Evolutionary conservation across 23 tunicate genomes (phyloP).

Genomic region (Ascidia mentula): DNA sequence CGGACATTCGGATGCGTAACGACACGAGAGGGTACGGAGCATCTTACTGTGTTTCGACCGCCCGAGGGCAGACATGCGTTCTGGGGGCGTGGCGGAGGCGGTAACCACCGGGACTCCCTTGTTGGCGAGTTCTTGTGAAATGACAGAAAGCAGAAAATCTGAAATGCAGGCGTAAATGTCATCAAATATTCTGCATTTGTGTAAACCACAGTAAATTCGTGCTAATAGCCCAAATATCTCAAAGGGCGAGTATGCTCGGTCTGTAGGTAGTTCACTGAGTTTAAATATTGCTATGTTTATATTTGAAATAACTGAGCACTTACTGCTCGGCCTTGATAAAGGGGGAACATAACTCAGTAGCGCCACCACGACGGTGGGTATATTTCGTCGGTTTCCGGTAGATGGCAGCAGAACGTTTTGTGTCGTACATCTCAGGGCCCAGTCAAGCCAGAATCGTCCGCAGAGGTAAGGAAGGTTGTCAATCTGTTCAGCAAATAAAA

Average conservation of each 20-base stretch:
- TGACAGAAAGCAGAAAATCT: constrained; percentile 26
- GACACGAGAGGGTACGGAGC: constrained; percentile 39
- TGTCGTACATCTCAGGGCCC: constrained; percentile 62
- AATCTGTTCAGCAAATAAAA: constrained; percentile 23
- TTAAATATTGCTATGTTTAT: background rate
- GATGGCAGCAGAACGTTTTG: constrained; percentile 31
- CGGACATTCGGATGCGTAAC: constrained; percentile 20
- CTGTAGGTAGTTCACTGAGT: background rate
- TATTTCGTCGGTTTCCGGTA: constrained; percentile 50
- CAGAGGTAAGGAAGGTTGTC: constrained; percentile 67
- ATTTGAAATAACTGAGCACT: background rate
- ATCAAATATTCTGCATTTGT: too few species aligned
- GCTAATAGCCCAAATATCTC: too few species aligned
- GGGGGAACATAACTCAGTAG: constrained; percentile 52
- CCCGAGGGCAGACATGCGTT: constrained; percentile 9
- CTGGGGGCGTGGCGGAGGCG: constrained; percentile 31
- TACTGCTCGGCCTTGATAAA: constrained; percentile 51
- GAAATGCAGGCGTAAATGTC: too few species aligned
- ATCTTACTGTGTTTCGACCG: constrained; percentile 21
- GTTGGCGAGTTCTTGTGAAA: constrained; percentile 12
- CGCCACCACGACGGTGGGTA: constrained; percentile 64
- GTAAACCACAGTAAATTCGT: too few species aligned
- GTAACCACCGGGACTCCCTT: constrained; percentile 27
- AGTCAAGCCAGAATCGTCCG: constrained; percentile 62
- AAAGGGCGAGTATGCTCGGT: too few species aligned